Conservation (phyloP, 2,888 invertebrate species). For the Parnassius glacialis region DNA sequence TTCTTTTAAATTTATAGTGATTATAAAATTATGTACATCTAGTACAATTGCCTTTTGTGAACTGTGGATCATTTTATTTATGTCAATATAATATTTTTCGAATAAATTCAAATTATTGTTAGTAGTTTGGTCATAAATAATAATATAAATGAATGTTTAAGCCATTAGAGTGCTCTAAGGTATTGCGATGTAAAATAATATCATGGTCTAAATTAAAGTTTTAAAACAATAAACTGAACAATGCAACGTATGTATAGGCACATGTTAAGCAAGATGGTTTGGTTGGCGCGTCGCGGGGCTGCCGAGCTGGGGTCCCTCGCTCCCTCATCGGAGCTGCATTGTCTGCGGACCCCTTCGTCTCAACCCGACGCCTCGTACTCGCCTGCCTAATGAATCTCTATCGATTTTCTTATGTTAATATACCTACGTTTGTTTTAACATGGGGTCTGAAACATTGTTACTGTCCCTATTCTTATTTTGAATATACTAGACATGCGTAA, state of each 20-base stretch:
- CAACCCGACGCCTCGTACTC: conserved; percentile 6
- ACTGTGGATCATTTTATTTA: too few relatives aligned
- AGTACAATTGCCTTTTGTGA: too few relatives aligned
- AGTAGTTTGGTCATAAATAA: too few relatives aligned
- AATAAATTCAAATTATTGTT: too few relatives aligned
- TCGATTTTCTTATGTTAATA: conserved; percentile 19
- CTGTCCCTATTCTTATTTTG: background rate
- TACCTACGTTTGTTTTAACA: conserved; percentile 9
- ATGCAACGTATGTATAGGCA: background rate
- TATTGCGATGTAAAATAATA: too few relatives aligned
- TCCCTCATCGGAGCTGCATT: background rate
- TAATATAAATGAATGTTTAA: too few relatives aligned
- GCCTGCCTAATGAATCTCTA: conserved; percentile 20
- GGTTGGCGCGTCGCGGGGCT: background rate
- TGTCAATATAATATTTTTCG: too few relatives aligned
- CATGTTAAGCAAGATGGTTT: conserved; percentile 1
- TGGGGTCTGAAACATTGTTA: background rate
- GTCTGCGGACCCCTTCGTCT: conserved; percentile 1
- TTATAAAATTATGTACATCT: too few relatives aligned
- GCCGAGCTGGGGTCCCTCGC: background rate
- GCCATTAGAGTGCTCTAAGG: too few relatives aligned
- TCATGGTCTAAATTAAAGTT: too few relatives aligned
- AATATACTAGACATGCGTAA: background rate
- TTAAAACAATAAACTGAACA: background rate
- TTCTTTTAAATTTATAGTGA: too few relatives aligned